Conservation (phyloP, 2,888 invertebrate species). For the Meloe dianella region DNA sequence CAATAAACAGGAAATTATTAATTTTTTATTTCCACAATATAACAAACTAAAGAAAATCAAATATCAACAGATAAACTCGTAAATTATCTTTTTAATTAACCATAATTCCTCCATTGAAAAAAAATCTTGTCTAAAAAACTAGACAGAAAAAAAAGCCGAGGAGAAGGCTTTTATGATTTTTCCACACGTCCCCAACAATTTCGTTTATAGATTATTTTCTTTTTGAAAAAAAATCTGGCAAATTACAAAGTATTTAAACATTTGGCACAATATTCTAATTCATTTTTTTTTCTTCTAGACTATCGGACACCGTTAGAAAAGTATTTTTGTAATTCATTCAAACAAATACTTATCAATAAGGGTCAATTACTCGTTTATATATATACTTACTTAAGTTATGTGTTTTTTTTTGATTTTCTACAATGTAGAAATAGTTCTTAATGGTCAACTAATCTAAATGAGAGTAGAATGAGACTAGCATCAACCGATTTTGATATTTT, state of each 20-base stretch:
- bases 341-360: constrained; percentile 25
- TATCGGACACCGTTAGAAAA: constrained; percentile 29
- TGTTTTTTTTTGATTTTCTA: too few species aligned
- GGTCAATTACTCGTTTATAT: not conserved
- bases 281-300: not conserved
- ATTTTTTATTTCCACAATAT: not conserved
- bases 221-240: constrained; percentile 32
- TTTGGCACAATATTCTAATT: constrained; percentile 28
- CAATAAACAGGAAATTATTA: not conserved
- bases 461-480: not conserved
- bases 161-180: constrained; percentile 24
- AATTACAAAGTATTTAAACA: constrained; percentile 29
- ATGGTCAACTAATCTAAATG: not conserved
- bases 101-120: not conserved
- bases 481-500: constrained; percentile 22
- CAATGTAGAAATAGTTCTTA: not conserved
- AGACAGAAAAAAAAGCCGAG: not conserved
- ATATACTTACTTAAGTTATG: not conserved
- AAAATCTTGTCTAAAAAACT: not conserved
- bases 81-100: not conserved
- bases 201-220: constrained; percentile 24
- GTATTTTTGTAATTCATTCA: constrained; percentile 44
- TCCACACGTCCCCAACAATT: constrained; percentile 43
- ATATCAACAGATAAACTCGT: not conserved
- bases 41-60: not conserved